Conservation (phyloP, 2,113 vertebrate species). For the Pseudopipra pipra region DNA sequence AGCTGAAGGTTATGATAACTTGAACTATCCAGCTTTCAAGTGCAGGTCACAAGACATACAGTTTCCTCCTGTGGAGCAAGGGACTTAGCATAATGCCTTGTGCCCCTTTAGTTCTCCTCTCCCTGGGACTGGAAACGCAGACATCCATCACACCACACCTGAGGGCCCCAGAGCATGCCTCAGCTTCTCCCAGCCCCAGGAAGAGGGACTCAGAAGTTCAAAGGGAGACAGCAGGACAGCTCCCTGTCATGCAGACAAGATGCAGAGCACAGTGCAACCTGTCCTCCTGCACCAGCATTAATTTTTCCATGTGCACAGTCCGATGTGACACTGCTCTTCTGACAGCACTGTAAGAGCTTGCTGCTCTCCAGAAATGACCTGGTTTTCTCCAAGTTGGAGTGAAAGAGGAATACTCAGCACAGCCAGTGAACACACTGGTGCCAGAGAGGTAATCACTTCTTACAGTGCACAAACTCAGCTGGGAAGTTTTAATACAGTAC, state of each 20-base stretch:
- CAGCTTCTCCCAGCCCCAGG: background rate
- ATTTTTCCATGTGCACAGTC: background rate
- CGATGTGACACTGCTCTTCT: background rate
- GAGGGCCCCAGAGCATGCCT: background rate
- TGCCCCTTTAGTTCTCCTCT: background rate
- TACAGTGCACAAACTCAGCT: background rate
- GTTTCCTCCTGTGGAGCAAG: background rate
- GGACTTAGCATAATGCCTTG: background rate
- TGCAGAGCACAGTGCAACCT: background rate
- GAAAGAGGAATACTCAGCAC: background rate
- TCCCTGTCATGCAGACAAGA: background rate
- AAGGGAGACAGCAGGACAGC: background rate
- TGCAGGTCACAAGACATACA: background rate
- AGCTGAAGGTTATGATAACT: conserved; percentile 30
- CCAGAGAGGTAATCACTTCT: background rate
- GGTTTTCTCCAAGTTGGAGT: accelerated
- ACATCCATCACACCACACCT: background rate
- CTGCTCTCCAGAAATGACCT: background rate
- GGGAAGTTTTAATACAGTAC: background rate
- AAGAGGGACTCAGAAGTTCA: background rate
- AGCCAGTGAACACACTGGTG: background rate
- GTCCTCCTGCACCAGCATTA: background rate
- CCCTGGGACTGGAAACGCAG: background rate
- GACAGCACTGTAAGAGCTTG: background rate
- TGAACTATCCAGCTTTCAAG: conserved; percentile 36